Percentiles rank a stretch among this genome's conserved stretches.
These are phyloP conservation scores for Acanthopagrus latus DNA, from an alignment of 2,797 vertebrate species.

Conservation along the genomic window DNA sequence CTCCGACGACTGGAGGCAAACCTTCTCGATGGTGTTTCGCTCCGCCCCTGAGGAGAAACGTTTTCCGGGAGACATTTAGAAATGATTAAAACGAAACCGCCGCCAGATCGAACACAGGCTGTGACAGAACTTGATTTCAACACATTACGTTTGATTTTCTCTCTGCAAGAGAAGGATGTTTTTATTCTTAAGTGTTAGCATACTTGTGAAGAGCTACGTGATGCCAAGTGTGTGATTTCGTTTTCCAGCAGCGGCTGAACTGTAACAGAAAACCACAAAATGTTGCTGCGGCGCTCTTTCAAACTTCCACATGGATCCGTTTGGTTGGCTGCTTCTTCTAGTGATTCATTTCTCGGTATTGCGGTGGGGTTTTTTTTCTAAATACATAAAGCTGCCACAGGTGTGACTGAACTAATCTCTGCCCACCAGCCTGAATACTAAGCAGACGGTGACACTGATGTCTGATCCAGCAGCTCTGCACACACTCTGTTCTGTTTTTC, in stretches of 20 bases:
- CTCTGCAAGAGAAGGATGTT: neutral
- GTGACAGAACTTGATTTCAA: neutral
- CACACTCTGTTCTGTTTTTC: neutral
- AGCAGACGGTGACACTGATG: neutral
- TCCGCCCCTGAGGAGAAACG: conserved; percentile 60
- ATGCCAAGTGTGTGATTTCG: neutral
- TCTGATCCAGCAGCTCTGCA: neutral
- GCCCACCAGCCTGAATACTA: neutral
- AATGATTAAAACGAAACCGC: neutral
- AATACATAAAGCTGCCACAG: neutral
- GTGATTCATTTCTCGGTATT: neutral
- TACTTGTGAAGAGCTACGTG: neutral
- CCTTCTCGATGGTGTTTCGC: conserved; percentile 74
- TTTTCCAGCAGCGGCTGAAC: no score
- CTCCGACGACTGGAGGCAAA: conserved; percentile 90
- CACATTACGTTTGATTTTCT: neutral
- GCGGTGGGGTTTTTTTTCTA: neutral
- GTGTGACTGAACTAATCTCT: neutral
- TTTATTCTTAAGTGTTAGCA: neutral
- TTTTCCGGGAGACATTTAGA: no score
- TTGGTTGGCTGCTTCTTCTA: neutral
- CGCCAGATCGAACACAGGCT: no score
- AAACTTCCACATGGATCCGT: no score
- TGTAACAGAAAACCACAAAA: neutral
- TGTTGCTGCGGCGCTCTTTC: neutral